phyloP scores from a whole-genome alignment of 2,113 vertebrate genomes.

The Hypanus sabinus region DNA sequence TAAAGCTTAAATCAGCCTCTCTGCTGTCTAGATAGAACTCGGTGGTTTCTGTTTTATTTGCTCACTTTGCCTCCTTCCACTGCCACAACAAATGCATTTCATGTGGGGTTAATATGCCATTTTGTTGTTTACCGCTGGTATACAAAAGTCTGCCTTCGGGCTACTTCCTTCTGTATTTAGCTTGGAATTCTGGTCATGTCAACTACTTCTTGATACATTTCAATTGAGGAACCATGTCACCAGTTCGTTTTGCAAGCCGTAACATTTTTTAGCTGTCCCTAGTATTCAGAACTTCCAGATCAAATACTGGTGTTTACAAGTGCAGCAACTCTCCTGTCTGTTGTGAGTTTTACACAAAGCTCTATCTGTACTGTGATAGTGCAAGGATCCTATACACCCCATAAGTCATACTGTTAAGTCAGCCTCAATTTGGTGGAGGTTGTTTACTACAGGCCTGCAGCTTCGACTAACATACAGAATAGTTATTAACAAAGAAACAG shows the following conservation, averaged over 20 bases:
- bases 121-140: not conserved
- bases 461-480: not conserved
- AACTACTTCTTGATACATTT: not conserved
- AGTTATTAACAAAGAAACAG: not conserved
- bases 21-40: not conserved
- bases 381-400: not conserved
- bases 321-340: not conserved
- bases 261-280: not conserved
- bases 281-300: not conserved
- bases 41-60: not conserved
- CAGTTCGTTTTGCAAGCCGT: not conserved
- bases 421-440: not conserved
- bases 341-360: not conserved
- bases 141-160: not conserved
- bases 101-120: not conserved
- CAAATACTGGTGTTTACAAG: not conserved
- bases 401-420: not conserved
- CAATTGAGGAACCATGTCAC: not conserved
- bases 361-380: not conserved
- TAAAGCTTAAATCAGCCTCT: too few species aligned
- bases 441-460: not conserved
- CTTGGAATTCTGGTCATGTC: not conserved
- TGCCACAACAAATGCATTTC: not conserved
- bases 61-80: not conserved
- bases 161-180: not conserved